These are phyloP conservation scores for Dryomyza anilis DNA, from an alignment of 2,888 invertebrate species.

Conservation along the genomic window DNA sequence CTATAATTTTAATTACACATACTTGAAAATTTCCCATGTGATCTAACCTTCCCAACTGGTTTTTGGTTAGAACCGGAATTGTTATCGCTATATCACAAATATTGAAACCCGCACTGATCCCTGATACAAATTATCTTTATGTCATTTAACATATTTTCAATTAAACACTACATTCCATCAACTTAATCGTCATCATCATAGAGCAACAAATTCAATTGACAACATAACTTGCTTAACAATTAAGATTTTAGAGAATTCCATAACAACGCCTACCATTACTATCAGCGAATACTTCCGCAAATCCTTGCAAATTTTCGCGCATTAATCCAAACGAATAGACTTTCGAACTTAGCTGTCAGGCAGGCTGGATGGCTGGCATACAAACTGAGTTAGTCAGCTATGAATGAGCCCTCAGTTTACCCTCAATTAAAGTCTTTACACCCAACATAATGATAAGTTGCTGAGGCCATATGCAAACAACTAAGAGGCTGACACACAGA, in stretches of 20 bases:
- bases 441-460: constrained; percentile 48
- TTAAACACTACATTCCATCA: too few species aligned
- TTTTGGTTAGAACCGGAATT: too few species aligned
- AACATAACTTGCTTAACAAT: not conserved
- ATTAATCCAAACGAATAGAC: constrained; percentile 1
- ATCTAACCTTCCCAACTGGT: too few species aligned
- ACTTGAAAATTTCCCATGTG: too few species aligned
- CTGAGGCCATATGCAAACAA: constrained; percentile 48
- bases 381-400: not conserved
- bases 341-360: not conserved
- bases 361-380: not conserved
- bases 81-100: too few species aligned
- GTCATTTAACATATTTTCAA: too few species aligned
- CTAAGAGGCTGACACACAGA: not conserved
- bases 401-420: constrained; percentile 34
- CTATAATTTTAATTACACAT: too few species aligned
- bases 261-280: not conserved
- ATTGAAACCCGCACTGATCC: too few species aligned
- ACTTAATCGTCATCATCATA: too few species aligned
- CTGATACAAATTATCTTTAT: too few species aligned
- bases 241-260: not conserved
- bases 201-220: not conserved
- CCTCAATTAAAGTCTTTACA: constrained; percentile 43
- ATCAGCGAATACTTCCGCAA: too few species aligned
- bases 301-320: constrained; percentile 5